Conservation (phyloP, 1,140 invertebrate genomes). For the Lucilia cuprina region DNA sequence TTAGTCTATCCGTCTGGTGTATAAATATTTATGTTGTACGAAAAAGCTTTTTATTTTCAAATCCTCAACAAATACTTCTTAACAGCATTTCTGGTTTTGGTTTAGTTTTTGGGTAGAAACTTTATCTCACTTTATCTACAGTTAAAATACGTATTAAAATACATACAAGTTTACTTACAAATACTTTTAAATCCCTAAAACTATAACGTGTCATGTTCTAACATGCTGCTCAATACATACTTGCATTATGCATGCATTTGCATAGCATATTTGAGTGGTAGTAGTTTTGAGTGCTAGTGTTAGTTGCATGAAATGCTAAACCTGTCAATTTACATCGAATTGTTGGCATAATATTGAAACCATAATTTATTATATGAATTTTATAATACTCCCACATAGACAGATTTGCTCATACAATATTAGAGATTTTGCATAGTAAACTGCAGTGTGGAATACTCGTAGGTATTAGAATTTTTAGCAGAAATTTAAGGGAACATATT, state of each 20-base stretch:
- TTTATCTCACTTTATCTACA: no score
- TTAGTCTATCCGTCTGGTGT: not conserved
- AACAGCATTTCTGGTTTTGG: not conserved
- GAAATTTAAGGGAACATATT: no score
- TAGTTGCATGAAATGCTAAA: not conserved
- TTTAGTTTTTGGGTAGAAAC: not conserved
- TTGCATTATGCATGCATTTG: not conserved
- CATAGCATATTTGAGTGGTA: not conserved
- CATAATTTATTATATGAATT: not conserved
- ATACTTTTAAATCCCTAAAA: not conserved
- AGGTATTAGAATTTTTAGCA: no score
- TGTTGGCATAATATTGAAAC: conserved; percentile 9
- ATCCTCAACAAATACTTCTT: not conserved
- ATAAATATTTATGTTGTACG: conserved; percentile 2
- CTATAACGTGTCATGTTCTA: not conserved
- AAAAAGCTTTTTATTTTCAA: not conserved
- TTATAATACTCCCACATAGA: no score
- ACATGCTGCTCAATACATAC: not conserved
- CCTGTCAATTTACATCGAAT: conserved; percentile 2
- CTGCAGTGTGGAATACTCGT: no score
- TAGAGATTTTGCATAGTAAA: no score
- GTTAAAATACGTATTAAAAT: no score
- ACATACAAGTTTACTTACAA: no score
- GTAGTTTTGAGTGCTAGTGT: not conserved
- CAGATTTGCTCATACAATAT: no score